phyloP scores from a whole-genome alignment of 2,888 invertebrate genomes.

The Hanleya hanleyi region DNA sequence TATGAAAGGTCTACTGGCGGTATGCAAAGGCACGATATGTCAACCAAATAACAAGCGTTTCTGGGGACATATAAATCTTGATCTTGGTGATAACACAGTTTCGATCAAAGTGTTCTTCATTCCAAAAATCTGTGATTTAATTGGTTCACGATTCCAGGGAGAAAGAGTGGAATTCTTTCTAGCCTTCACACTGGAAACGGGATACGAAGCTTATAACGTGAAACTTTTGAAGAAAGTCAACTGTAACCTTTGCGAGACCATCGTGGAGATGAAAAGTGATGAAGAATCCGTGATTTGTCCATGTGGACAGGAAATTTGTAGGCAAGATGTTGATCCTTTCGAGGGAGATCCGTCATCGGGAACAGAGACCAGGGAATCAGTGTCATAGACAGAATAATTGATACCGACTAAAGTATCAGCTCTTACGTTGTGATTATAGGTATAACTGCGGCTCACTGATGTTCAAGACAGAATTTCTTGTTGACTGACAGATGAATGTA shows the following conservation, averaged over 20 bases:
- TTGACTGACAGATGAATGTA: too few species aligned
- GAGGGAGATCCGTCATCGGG: too few species aligned
- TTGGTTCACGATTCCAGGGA: conserved; percentile 28
- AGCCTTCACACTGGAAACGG: conserved; percentile 32
- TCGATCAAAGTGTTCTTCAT: conserved; percentile 28
- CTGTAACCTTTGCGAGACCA: conserved; percentile 22
- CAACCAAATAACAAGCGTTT: conserved; percentile 16
- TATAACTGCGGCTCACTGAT: too few species aligned
- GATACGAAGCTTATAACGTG: conserved; percentile 37
- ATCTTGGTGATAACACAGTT: conserved; percentile 15
- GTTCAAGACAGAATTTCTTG: too few species aligned
- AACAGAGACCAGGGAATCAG: too few species aligned
- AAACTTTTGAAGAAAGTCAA: conserved; percentile 24
- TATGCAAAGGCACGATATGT: conserved; percentile 26
- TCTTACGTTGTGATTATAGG: too few species aligned
- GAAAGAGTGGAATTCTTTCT: conserved; percentile 32
- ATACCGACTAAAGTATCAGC: too few species aligned
- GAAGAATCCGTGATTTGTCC: conserved; percentile 8
- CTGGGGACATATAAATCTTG: conserved; percentile 24
- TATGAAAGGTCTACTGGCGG: neutral
- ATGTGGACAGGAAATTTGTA: too few species aligned
- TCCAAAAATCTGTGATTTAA: conserved; percentile 24
- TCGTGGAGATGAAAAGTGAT: conserved; percentile 27
- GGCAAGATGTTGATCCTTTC: too few species aligned
- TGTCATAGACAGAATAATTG: too few species aligned